These are phyloP conservation scores for Mesocentrotus franciscanus DNA, from an alignment of 53 echinoderm and acorn worm genomes.

Conservation along the genomic window DNA sequence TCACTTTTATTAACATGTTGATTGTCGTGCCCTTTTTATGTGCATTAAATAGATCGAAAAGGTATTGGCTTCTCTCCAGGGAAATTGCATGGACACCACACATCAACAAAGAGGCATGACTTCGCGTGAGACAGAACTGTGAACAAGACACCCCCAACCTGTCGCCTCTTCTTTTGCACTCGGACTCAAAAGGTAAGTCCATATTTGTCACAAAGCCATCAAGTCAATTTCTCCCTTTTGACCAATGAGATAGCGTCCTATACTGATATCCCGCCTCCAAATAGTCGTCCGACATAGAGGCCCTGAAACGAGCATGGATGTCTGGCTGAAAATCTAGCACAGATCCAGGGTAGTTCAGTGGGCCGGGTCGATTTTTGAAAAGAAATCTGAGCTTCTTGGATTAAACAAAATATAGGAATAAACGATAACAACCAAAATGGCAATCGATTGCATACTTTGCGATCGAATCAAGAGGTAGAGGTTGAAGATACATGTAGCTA, in stretches of 20 bases:
- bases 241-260: neutral
- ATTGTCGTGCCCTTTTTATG: neutral
- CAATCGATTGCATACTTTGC: slow-evolving; percentile 11
- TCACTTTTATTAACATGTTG: neutral
- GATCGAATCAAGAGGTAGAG: slow-evolving; percentile 1
- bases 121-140: neutral
- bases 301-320: slow-evolving; percentile 16
- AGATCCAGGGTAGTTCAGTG: neutral
- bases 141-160: neutral
- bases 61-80: neutral
- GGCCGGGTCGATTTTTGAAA: neutral
- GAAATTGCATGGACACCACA: neutral
- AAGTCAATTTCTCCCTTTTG: neutral
- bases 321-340: neutral
- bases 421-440: slow-evolving; percentile 1
- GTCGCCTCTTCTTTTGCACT: neutral
- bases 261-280: neutral
- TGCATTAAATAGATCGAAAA: neutral
- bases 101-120: neutral
- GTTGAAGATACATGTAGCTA: neutral
- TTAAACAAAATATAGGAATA: neutral
- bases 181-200: neutral
- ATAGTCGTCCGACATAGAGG: neutral
- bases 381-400: neutral
- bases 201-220: neutral